These are phyloP conservation scores for Melanogrammus aeglefinus DNA, from an alignment of 2,797 vertebrate genomes.

Conservation along the genomic window DNA sequence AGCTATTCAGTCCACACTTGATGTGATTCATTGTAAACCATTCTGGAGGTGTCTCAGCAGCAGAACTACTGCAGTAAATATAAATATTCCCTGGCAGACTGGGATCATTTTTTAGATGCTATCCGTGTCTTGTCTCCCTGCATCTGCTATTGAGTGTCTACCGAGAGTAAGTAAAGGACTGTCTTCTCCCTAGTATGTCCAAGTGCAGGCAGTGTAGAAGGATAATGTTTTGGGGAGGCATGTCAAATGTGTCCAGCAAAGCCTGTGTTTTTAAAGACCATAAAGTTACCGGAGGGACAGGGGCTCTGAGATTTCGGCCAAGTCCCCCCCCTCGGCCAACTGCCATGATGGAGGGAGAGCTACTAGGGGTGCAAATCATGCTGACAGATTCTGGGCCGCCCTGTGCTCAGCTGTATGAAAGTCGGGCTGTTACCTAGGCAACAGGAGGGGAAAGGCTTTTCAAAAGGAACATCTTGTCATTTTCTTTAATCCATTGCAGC, in stretches of 20 bases:
- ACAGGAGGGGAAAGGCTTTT: constrained; percentile 84
- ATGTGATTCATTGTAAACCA: background rate
- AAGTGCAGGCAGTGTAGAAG: constrained; percentile 42
- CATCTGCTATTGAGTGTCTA: constrained; percentile 47
- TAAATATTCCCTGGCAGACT: constrained; percentile 19
- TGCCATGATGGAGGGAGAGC: constrained; percentile 69
- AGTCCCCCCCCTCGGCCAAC: constrained; percentile 39
- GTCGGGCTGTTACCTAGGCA: constrained; percentile 88
- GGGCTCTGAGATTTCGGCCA: constrained; percentile 67
- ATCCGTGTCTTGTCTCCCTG: constrained; percentile 11
- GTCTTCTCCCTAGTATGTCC: constrained; percentile 50
- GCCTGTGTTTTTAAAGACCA: constrained; percentile 55
- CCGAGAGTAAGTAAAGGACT: constrained; percentile 44
- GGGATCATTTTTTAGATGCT: constrained; percentile 29
- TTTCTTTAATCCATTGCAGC: constrained; percentile 99
- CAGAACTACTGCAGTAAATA: background rate
- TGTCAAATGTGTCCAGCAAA: constrained; percentile 50
- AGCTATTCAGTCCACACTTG: background rate
- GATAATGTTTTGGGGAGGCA: constrained; percentile 18
- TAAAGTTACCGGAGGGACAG: constrained; percentile 55
- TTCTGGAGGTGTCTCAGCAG: background rate
- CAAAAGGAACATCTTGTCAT: constrained; percentile 99
- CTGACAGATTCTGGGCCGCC: constrained; percentile 82
- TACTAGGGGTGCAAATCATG: constrained; percentile 79
- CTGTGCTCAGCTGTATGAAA: constrained; percentile 83